These are phyloP conservation scores for Uropsilus gracilis DNA, from an alignment of 2,113 vertebrate species.

Conservation along the genomic window DNA sequence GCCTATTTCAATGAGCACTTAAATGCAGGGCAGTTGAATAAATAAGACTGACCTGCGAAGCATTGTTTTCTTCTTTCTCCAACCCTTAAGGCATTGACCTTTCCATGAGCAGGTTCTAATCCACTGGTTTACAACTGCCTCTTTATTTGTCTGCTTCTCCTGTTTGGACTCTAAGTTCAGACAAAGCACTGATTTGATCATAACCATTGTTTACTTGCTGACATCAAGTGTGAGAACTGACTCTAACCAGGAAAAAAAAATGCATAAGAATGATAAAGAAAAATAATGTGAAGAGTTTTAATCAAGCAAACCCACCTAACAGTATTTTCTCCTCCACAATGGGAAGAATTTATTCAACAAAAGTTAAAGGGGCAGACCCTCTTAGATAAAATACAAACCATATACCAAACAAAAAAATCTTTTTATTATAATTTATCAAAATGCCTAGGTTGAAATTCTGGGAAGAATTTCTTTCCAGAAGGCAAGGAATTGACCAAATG, in stretches of 20 bases:
- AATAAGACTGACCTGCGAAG: not conserved
- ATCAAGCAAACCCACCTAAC: not conserved
- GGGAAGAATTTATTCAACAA: not conserved
- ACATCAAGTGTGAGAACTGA: not conserved
- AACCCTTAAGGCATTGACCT: not conserved
- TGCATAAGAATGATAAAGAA: not conserved
- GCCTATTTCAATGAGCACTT: not conserved
- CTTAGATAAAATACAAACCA: not conserved
- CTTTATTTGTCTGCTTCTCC: not conserved
- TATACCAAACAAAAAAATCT: constrained; percentile 31
- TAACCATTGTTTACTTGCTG: not conserved
- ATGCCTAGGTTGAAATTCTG: constrained; percentile 27
- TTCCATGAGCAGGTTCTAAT: not conserved
- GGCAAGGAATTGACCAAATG: not conserved
- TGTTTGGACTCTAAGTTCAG: not conserved
- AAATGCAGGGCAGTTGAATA: not conserved
- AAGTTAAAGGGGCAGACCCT: not conserved
- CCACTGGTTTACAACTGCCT: not conserved
- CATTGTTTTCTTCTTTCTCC: not conserved
- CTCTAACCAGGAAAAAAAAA: not conserved
- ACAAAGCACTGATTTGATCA: not conserved
- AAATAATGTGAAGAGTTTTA: not conserved
- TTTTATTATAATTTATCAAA: constrained; percentile 53
- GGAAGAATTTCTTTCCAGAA: no score
- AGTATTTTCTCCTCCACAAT: not conserved